Conservation (phyloP, 1,140 invertebrate genomes). For the Halyomorpha halys region DNA sequence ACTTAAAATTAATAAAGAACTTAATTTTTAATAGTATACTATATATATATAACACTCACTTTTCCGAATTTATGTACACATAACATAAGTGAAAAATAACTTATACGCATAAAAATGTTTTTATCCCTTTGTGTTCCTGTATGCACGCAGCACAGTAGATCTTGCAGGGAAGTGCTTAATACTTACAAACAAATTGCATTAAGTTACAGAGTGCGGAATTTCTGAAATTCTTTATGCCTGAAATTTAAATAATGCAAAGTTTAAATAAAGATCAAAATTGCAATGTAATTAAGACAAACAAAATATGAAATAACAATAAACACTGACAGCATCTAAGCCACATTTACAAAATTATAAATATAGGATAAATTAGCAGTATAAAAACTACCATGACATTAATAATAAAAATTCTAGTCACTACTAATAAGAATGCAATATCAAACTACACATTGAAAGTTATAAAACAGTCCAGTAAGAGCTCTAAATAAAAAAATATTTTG, state of each 20-base stretch:
- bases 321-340: too few species aligned
- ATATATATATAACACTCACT: constrained; percentile 15
- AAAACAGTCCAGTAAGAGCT: too few species aligned
- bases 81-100: constrained; percentile 19
- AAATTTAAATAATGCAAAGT: background rate
- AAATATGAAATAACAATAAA: too few species aligned
- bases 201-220: constrained; percentile 7
- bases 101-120: constrained; percentile 13
- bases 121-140: background rate
- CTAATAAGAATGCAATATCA: too few species aligned
- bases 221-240: constrained; percentile 10
- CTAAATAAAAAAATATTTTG: too few species aligned
- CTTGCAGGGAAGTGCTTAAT: constrained; percentile 7
- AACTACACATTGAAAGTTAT: too few species aligned
- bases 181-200: constrained; percentile 14
- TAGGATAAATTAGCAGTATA: too few species aligned
- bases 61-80: constrained; percentile 14
- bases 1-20: constrained; percentile 9
- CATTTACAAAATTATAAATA: too few species aligned
- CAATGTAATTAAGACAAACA: too few species aligned
- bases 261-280: background rate
- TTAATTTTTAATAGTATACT: constrained; percentile 17
- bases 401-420: too few species aligned
- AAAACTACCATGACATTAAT: too few species aligned
- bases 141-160: background rate